These are phyloP conservation scores for Larimichthys polyactis DNA, from an alignment of 2,113 vertebrate species.

Conservation along the genomic window DNA sequence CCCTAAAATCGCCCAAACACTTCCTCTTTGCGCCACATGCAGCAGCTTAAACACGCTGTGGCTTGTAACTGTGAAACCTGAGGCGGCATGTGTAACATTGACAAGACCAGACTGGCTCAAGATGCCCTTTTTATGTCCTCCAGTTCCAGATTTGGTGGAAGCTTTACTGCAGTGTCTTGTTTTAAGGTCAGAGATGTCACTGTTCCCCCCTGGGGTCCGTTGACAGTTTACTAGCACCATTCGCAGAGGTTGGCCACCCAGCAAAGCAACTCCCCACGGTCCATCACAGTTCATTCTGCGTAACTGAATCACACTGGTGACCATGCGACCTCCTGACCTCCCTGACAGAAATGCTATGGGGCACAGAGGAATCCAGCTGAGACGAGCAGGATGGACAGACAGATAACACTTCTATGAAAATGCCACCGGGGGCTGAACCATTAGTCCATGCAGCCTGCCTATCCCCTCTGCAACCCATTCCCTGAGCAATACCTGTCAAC, in stretches of 20 bases:
- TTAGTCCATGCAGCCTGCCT: slow-evolving; percentile 24
- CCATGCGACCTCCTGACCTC: slow-evolving; percentile 56
- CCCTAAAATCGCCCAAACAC: background rate
- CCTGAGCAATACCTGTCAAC: slow-evolving; percentile 53
- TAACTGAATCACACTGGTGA: slow-evolving; percentile 71
- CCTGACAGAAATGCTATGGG: slow-evolving; percentile 15
- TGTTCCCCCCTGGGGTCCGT: slow-evolving; percentile 53
- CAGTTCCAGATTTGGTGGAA: slow-evolving; percentile 26
- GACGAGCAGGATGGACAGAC: slow-evolving; percentile 25
- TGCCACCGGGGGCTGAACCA: slow-evolving; percentile 21
- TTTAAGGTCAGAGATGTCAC: slow-evolving; percentile 75
- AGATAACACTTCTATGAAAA: slow-evolving; percentile 8
- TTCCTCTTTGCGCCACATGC: slow-evolving; percentile 34
- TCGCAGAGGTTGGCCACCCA: slow-evolving; percentile 57
- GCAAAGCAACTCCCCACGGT: slow-evolving; percentile 55
- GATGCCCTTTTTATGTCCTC: slow-evolving; percentile 55
- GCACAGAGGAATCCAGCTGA: slow-evolving; percentile 38
- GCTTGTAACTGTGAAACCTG: slow-evolving; percentile 53
- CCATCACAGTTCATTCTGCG: slow-evolving; percentile 61
- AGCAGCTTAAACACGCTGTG: slow-evolving; percentile 6
- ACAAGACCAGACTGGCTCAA: slow-evolving; percentile 51
- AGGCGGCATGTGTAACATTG: slow-evolving; percentile 48
- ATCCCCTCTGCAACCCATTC: slow-evolving; percentile 19
- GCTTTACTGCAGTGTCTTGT: slow-evolving; percentile 66
- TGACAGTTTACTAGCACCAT: slow-evolving; percentile 71